A percentile compares a stretch with the other conserved stretches of the same genome.
Conservation (phyloP, 1,140 invertebrate species). For the Antheraea pernyi region DNA sequence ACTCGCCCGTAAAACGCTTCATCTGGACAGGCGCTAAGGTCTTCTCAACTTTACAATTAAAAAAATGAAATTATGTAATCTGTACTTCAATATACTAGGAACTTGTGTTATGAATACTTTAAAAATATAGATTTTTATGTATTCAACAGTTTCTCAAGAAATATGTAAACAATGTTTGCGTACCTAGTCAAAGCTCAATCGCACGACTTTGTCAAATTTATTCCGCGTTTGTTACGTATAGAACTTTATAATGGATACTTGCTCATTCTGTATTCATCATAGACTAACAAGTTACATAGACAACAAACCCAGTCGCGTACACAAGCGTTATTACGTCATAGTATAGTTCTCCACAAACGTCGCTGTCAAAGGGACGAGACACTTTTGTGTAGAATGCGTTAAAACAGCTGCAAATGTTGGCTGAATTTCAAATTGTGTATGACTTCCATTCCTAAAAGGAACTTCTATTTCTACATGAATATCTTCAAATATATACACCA, state of each 20-base stretch:
- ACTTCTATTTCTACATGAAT: not conserved
- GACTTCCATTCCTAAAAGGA: not conserved
- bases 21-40: too few relatives aligned
- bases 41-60: too few relatives aligned
- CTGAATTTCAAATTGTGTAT: not conserved
- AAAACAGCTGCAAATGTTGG: not conserved
- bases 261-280: conserved; percentile 1
- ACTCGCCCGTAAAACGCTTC: too few relatives aligned
- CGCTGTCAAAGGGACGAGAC: not conserved
- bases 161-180: too few relatives aligned
- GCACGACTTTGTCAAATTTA: not conserved
- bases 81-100: too few relatives aligned
- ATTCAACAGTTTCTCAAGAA: too few relatives aligned
- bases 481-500: too few relatives aligned
- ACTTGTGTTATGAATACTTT: too few relatives aligned
- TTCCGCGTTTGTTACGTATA: not conserved
- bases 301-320: not conserved
- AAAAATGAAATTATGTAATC: too few relatives aligned
- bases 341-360: not conserved
- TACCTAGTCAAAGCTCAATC: not conserved
- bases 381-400: not conserved
- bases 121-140: too few relatives aligned
- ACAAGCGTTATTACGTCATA: not conserved
- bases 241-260: not conserved
- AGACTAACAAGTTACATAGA: not conserved